These are phyloP conservation scores for Pangasius macronema DNA, from an alignment of 2,797 vertebrate species.

Conservation along the genomic window DNA sequence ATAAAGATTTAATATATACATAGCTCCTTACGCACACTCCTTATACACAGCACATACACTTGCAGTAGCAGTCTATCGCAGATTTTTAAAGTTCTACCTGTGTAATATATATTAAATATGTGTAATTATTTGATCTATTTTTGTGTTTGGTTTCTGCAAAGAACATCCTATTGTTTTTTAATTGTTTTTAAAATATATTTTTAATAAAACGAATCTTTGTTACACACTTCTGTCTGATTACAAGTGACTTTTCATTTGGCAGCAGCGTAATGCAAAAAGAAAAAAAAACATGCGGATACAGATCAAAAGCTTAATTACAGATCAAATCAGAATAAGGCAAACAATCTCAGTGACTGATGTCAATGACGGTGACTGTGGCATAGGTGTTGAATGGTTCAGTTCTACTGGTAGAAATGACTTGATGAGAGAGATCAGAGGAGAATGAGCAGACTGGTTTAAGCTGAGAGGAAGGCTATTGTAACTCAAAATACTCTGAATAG, in stretches of 20 bases:
- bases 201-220: neutral
- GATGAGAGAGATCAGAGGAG: no score
- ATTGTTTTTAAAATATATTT: neutral
- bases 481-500: no score
- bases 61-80: neutral
- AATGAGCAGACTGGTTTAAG: no score
- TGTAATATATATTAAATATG: neutral
- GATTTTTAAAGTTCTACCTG: neutral
- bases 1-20: no score
- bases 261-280: neutral
- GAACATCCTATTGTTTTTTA: no score
- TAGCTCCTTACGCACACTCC: no score
- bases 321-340: neutral
- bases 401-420: no score
- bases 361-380: neutral
- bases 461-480: no score
- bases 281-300: neutral
- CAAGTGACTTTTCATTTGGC: neutral
- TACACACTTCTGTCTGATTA: neutral
- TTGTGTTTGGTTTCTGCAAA: no score
- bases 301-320: neutral
- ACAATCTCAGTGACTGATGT: neutral
- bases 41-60: neutral
- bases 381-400: no score
- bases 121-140: neutral